Evolutionary conservation across 2,888 invertebrate genomes (phyloP), one percentile per base, ranked within the genome.

Genomic region (Drosophila kanekoi): DNA sequence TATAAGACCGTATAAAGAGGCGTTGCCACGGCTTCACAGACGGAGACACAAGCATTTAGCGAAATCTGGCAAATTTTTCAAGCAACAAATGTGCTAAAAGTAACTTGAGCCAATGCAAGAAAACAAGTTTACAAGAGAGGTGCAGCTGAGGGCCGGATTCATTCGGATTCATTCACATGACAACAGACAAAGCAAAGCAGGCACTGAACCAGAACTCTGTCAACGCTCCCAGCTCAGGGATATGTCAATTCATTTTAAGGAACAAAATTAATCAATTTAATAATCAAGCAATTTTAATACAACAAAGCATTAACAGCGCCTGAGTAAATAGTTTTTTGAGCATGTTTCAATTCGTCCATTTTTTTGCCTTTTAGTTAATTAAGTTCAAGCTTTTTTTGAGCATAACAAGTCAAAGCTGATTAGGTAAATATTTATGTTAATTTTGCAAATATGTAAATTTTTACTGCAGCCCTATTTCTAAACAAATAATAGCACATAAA

Each of bases 51-150:
- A 68, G 62, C 62, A 67, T 77, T 76, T 60, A 52, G 65, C 45
- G 33, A 68, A 72, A 72, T 68, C 62, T 63, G 57, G 65, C 51
- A 64, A 72, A 76, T 80, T 77, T 71, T 60, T 68, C 59, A 71
- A 59, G 67, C 67, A 53, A 71, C 67, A 53, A 67, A 71, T 76
- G 67, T 58, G 41, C 28, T 41, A 35, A 58, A 44, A 59, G 59
- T 54, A 44, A 52, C 76, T 70, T 3, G 41, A 63, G 43, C 18
- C 28, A 28, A 37, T 33, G 14, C 6, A n/a, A 11, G 16, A 9
- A 32, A 8, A 13, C 1, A 16, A 33, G 10, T 1, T 6, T n/a
- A n/a, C n/a, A n/a, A n/a, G n/a, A 1, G 8, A 16, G 9, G 28
- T 43, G 14, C 44, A 20, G 16, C 38, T 8, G 23, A 35, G 1